Evolutionary conservation across 53 echinoderm and acorn worm genomes (phyloP).

Genomic region (Temnopleurus reevesii): DNA sequence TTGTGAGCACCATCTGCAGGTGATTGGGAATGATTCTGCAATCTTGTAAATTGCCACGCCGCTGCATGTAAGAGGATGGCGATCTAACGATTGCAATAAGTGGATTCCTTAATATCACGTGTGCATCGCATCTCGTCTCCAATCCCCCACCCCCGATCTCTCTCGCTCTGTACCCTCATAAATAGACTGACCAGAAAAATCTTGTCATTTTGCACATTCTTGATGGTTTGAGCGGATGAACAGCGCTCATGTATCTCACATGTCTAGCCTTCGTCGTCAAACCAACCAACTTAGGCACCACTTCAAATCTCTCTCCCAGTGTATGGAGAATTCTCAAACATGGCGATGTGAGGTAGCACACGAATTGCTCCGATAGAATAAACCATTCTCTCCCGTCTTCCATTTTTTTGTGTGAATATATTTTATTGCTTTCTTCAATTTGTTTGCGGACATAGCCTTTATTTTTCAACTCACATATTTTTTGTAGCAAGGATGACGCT

Average conservation of each 20-base stretch:
- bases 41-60: slow-evolving; percentile 44
- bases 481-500: background rate
- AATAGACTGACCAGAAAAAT: slow-evolving; percentile 11
- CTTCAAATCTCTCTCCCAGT: slow-evolving; percentile 29
- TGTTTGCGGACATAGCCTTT: slow-evolving; percentile 14
- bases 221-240: background rate
- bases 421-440: background rate
- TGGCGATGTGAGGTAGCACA: background rate
- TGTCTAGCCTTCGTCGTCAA: background rate
- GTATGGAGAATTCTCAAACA: slow-evolving; percentile 33
- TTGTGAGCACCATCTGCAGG: slow-evolving; percentile 45
- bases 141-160: background rate
- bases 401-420: slow-evolving; percentile 28
- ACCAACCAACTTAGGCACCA: background rate
- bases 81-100: slow-evolving; percentile 30
- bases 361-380: background rate
- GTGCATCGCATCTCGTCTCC: background rate
- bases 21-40: slow-evolving; percentile 23
- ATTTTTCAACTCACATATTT: slow-evolving; percentile 2
- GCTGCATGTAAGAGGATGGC: slow-evolving; percentile 20
- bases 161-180: background rate
- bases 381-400: background rate
- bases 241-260: slow-evolving; percentile 16
- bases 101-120: slow-evolving; percentile 37
- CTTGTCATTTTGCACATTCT: background rate